These are phyloP conservation scores for Sinonovacula constricta DNA, from an alignment of 1,140 invertebrate genomes.

Conservation along the genomic window DNA sequence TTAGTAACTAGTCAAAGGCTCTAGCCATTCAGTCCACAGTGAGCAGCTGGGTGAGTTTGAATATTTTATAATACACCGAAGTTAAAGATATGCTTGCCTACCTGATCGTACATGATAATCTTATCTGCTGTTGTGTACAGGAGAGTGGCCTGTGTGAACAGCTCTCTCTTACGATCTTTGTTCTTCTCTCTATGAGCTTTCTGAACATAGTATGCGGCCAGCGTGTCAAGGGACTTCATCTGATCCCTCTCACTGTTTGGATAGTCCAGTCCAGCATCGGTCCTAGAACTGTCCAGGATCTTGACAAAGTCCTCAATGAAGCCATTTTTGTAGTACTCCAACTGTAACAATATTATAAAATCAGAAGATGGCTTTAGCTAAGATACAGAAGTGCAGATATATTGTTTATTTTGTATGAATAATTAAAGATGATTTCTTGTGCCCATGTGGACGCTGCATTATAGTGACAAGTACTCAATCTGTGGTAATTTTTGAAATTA, in stretches of 20 bases:
- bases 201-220: slow-evolving; percentile 99
- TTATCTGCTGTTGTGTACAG: slow-evolving; percentile 99
- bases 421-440: too few species aligned
- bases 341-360: slow-evolving; percentile 84
- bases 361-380: too few species aligned
- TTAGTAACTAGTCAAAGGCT: too few species aligned
- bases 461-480: too few species aligned
- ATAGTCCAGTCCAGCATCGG: slow-evolving; percentile 93
- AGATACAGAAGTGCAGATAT: too few species aligned
- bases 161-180: slow-evolving; percentile 95
- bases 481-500: too few species aligned
- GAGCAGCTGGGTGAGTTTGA: too few species aligned
- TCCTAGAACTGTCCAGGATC: slow-evolving; percentile 92
- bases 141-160: slow-evolving; percentile 97
- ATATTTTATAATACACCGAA: too few species aligned
- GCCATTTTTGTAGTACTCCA: slow-evolving; percentile 97
- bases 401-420: too few species aligned
- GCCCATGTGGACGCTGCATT: too few species aligned
- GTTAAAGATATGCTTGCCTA: slow-evolving; percentile 79
- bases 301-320: slow-evolving; percentile 96
- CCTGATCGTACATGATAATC: slow-evolving; percentile 99
- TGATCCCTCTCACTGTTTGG: slow-evolving; percentile 97
- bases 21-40: too few species aligned
- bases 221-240: slow-evolving; percentile 96
- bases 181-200: slow-evolving; percentile 95